Conservation (phyloP, 1,140 invertebrate species). For the Drosophila sproati region DNA sequence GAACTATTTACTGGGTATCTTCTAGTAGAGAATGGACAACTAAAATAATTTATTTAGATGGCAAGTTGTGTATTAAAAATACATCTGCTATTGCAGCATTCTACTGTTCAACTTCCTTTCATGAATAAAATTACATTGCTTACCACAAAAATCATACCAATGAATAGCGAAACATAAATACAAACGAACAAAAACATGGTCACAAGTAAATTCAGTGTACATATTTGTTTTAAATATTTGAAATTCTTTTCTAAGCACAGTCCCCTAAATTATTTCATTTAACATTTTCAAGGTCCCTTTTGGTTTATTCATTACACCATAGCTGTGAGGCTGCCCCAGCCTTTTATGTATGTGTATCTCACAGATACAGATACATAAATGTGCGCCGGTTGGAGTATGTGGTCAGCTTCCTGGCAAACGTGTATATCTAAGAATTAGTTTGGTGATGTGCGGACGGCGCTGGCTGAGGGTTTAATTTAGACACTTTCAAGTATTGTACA, state of each 20-base stretch:
- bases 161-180: slow-evolving; percentile 28
- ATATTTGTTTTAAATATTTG: slow-evolving; percentile 40
- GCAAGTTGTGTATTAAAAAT: neutral
- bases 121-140: slow-evolving; percentile 18
- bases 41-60: neutral
- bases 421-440: slow-evolving; percentile 1
- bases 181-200: slow-evolving; percentile 19
- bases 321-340: slow-evolving; percentile 29
- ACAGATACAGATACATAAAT: neutral
- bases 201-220: slow-evolving; percentile 21
- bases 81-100: slow-evolving; percentile 1
- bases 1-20: neutral
- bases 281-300: slow-evolving; percentile 45
- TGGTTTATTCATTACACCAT: slow-evolving; percentile 42
- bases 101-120: slow-evolving; percentile 3
- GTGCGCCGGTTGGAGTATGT: neutral
- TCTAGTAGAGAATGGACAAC: neutral
- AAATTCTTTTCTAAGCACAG: slow-evolving; percentile 36
- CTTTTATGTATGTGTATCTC: slow-evolving; percentile 9
- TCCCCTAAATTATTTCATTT: slow-evolving; percentile 40
- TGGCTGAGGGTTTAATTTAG: neutral
- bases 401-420: neutral
- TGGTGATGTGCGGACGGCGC: neutral
- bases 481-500: neutral
- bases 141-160: slow-evolving; percentile 31